Conservation (phyloP, 2,888 invertebrate genomes). For the Aleiodes testaceus region DNA sequence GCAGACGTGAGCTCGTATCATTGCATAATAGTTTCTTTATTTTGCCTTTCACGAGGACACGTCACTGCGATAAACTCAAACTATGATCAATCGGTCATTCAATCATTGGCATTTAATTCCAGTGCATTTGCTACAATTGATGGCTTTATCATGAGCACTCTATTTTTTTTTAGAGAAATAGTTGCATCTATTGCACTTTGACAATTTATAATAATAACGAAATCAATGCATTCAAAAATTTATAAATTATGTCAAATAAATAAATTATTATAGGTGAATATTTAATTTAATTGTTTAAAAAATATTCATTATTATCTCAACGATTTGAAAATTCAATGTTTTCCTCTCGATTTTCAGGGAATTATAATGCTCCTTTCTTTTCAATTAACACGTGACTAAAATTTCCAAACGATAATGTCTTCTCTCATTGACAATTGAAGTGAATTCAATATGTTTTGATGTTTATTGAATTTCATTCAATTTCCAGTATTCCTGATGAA, state of each 20-base stretch:
- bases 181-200: no score
- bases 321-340: no score
- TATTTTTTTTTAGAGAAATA: neutral
- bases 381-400: neutral
- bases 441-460: neutral
- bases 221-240: no score
- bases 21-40: constrained; percentile 9
- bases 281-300: no score
- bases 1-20: neutral
- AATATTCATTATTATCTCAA: no score
- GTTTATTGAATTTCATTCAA: neutral
- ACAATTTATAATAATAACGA: no score
- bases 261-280: no score
- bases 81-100: neutral
- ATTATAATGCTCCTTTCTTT: no score
- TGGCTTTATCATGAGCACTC: neutral
- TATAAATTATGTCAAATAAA: no score
- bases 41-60: neutral
- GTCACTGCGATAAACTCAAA: neutral
- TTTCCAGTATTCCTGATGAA: constrained; percentile 13
- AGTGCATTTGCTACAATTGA: neutral
- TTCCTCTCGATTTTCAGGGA: no score
- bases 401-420: neutral
- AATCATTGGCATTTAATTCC: neutral
- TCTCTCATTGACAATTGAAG: neutral